These are phyloP conservation scores for Alcedo atthis DNA, from an alignment of 2,797 vertebrate species.

Conservation along the genomic window DNA sequence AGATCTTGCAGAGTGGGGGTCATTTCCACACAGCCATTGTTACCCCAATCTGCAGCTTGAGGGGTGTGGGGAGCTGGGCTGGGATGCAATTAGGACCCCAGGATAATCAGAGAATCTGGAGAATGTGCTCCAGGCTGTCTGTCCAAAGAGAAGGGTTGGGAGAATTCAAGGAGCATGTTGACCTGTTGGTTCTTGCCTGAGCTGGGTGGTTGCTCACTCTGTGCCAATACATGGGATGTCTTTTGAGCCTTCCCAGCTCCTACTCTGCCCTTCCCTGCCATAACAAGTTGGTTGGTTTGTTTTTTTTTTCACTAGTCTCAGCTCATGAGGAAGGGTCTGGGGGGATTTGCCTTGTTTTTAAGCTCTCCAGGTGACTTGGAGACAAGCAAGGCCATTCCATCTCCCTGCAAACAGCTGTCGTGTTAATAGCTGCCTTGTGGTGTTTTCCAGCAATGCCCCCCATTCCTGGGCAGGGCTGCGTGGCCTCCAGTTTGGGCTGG, in stretches of 20 bases:
- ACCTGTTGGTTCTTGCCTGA: background rate
- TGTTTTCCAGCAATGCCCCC: background rate
- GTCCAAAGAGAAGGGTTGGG: background rate
- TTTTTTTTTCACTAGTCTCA: background rate
- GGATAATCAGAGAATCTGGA: background rate
- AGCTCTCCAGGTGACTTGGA: background rate
- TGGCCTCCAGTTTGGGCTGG: rapidly evolving
- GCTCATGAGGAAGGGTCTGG: background rate
- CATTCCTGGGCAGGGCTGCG: rapidly evolving
- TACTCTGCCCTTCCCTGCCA: background rate
- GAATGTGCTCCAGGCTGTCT: background rate
- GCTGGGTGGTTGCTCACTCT: background rate
- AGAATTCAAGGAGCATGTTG: background rate
- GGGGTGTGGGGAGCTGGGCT: background rate
- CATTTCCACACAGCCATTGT: background rate
- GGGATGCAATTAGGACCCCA: background rate
- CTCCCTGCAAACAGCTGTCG: rapidly evolving
- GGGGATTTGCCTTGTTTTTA: background rate
- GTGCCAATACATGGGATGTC: background rate
- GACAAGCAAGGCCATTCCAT: rapidly evolving
- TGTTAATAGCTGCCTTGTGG: background rate
- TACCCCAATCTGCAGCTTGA: background rate
- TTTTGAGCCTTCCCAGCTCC: background rate
- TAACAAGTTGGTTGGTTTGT: background rate
- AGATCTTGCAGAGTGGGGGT: background rate